Evolutionary conservation across 2,797 vertebrate genomes (phyloP).

Genomic region (Emydoidea blandingii): DNA sequence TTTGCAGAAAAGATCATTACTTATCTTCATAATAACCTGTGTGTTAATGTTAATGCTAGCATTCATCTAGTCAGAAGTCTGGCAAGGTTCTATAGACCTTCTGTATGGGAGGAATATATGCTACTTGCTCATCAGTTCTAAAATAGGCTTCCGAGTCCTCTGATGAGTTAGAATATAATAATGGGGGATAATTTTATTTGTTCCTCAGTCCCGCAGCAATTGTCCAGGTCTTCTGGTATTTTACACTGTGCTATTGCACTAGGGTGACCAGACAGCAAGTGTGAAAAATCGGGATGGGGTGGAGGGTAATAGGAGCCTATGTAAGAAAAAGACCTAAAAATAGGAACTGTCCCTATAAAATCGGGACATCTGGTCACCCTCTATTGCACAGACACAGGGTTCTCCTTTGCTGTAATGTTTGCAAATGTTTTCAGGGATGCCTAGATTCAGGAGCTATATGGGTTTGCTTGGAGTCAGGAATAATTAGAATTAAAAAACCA

Average conservation of each 20-base stretch:
- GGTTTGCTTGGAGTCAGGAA: background rate
- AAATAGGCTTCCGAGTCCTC: background rate
- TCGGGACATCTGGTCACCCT: too few species aligned
- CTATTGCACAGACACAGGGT: background rate
- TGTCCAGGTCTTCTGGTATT: constrained; percentile 19
- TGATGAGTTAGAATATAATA: background rate
- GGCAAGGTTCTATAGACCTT: constrained; percentile 26
- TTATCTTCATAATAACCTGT: constrained; percentile 9
- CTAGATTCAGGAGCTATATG: background rate
- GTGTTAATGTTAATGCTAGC: constrained; percentile 12
- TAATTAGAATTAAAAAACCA: background rate
- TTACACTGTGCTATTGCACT: background rate
- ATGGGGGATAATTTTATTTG: background rate
- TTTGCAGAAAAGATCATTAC: background rate
- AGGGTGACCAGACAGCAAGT: too few species aligned
- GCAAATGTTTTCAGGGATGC: background rate
- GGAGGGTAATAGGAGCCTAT: too few species aligned
- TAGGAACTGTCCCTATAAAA: too few species aligned
- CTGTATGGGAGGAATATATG: background rate
- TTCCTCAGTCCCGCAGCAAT: background rate
- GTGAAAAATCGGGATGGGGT: too few species aligned
- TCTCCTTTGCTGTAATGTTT: background rate
- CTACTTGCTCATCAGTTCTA: background rate
- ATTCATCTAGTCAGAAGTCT: constrained; percentile 16
- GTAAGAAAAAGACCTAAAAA: too few species aligned